Percentiles rank a stretch among this genome's conserved stretches.
Conservation (phyloP, 2,113 vertebrate species). For the Polyodon spathula region DNA sequence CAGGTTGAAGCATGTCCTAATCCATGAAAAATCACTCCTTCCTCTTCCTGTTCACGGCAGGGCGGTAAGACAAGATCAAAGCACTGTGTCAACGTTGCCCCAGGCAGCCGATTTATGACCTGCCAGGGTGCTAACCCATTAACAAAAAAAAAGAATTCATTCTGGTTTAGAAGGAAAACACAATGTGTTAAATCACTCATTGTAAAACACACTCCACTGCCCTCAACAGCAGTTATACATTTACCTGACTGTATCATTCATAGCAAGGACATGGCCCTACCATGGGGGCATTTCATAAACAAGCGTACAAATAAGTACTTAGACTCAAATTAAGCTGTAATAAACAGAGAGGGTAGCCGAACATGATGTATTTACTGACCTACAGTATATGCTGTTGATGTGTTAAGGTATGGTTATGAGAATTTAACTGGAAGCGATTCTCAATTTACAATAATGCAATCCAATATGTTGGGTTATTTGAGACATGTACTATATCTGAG, state of each 20-base stretch:
- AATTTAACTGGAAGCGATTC: too few relatives aligned
- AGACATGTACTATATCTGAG: too few relatives aligned
- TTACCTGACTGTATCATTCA: conserved; percentile 30
- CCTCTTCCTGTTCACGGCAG: conserved; percentile 57
- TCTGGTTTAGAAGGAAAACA: conserved; percentile 32
- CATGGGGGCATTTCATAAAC: neutral
- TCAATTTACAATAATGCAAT: too few relatives aligned
- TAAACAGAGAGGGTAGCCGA: neutral
- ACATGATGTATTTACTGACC: neutral
- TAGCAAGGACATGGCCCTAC: conserved; percentile 11
- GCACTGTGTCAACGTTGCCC: conserved; percentile 29
- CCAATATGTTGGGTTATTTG: too few relatives aligned
- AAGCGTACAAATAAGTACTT: neutral
- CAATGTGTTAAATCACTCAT: conserved; percentile 41
- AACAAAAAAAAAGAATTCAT: conserved; percentile 48
- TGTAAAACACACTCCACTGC: conserved; percentile 22
- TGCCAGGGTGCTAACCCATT: conserved; percentile 47
- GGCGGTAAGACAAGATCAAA: conserved; percentile 65
- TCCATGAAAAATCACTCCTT: conserved; percentile 63
- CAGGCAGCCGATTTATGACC: conserved; percentile 37
- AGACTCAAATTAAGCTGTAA: neutral
- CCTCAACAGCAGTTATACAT: conserved; percentile 18
- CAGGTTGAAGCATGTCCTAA: conserved; percentile 44
- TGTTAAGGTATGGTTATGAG: too few relatives aligned
- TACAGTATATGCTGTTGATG: neutral